Percentiles rank a stretch among this genome's conserved stretches.
Conservation (phyloP, 2,888 invertebrate genomes). For the Nudaria mundana region DNA sequence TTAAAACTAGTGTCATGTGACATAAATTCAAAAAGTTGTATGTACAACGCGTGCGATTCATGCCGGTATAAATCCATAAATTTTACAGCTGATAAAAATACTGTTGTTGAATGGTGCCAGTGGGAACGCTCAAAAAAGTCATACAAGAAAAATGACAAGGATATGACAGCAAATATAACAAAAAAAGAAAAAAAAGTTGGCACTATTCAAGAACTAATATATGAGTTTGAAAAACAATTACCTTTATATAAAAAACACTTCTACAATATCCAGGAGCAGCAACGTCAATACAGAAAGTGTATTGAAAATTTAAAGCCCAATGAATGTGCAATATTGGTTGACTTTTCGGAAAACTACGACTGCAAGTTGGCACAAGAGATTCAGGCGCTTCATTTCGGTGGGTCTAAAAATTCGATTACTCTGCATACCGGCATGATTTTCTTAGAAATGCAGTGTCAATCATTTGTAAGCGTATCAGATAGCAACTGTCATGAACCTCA, state of each 20-base stretch:
- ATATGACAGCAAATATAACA: not conserved
- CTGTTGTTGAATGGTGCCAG: not conserved
- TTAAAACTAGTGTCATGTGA: conserved; percentile 4
- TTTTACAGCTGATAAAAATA: conserved; percentile 2
- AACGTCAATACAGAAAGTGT: not conserved
- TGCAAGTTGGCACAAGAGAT: conserved; percentile 15
- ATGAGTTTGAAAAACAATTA: not conserved
- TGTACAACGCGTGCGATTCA: conserved; percentile 5
- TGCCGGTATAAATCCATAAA: conserved; percentile 2
- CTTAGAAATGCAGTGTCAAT: conserved; percentile 8
- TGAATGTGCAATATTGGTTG: conserved; percentile 9
- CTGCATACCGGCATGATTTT: conserved; percentile 19
- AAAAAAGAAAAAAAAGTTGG: not conserved
- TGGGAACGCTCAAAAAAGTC: not conserved
- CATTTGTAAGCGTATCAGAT: conserved; percentile 7
- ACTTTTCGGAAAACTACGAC: conserved; percentile 20
- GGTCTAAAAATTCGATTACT: conserved; percentile 14
- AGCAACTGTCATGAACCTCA: conserved; percentile 5
- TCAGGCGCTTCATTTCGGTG: conserved; percentile 19
- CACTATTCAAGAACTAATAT: not conserved
- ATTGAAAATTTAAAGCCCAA: not conserved
- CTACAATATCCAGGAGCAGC: not conserved
- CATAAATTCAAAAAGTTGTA: conserved; percentile 5
- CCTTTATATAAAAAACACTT: not conserved
- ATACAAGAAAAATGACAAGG: not conserved